Base-by-base conservation (phyloP, 2,888 invertebrate species). In the Carabus problematicus region DNA sequence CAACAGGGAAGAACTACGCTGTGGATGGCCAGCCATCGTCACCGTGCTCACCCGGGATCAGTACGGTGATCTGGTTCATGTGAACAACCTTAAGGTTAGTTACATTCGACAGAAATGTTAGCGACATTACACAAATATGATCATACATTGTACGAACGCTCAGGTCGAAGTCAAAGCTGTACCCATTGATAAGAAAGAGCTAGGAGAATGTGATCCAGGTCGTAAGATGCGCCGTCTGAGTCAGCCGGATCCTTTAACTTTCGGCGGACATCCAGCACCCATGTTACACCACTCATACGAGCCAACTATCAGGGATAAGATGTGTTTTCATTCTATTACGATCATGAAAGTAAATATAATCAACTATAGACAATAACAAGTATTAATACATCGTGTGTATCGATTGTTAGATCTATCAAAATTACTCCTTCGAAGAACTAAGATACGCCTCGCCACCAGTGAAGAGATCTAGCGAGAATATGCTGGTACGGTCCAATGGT, bases 351-450 rank as follows among this genome's bases (percentile, higher is more conserved):
- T 91, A 75, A 76, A 47, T 8, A 52, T 29, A 29, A 29, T 45
- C 16, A 42, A 43, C 16, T 11, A 8, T 16, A 4, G 14, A n/a
- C 11, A 56, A 61, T 40, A 29, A 41, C 14, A 19, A 14, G 14
- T 54, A 45, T 39, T 59, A 3, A 8, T 52, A 19, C 16, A 62
- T 19, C 12, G 43, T 29, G 43, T 29, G 49, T 52, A 18, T 9
- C 12, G 8, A 9, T 49, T n/a, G n/a, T 52, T 52, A 94, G 89
- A 89, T 90, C 0, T 97, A 92, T 81, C 93, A 94, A 77, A 92
- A 93, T 79, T 97, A 93, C 78, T 97, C 97, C 0, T 97, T 98
- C 81, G 98, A 98, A 82, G 98, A 98, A 82, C 82, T 98, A 49
- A 89, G 98, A 41, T 89, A 79, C 69, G 80, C 88, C 63, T 88